These are phyloP conservation scores for Hirtodrosophila histrioides DNA, from an alignment of 2,888 invertebrate genomes.

Conservation along the genomic window DNA sequence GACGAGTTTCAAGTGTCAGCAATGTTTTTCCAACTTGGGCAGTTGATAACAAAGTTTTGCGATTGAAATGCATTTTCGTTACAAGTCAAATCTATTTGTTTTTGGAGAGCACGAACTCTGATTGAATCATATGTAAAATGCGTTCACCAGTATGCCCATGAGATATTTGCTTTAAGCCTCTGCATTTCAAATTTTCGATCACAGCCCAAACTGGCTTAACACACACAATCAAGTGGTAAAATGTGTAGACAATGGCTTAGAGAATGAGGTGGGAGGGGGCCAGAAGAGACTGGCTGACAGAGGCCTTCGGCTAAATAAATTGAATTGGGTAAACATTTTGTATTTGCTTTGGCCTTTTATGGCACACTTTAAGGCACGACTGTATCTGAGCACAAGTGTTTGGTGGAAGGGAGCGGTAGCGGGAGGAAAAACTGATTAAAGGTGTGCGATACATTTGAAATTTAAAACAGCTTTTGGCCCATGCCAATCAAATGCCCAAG, in stretches of 20 bases:
- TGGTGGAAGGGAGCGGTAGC: conserved; percentile 25
- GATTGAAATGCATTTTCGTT: conserved; percentile 2
- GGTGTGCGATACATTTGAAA: conserved; percentile 57
- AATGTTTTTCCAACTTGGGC: conserved; percentile 28
- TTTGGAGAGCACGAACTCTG: conserved; percentile 21
- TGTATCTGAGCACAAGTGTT: no score
- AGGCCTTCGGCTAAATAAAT: conserved; percentile 32
- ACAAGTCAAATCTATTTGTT: conserved; percentile 13
- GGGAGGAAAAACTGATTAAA: conserved; percentile 59
- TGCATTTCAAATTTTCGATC: conserved; percentile 47
- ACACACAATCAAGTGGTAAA: conserved; percentile 56
- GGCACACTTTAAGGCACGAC: conserved; percentile 42
- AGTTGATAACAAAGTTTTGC: conserved; percentile 50
- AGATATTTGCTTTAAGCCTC: conserved; percentile 37
- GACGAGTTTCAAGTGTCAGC: conserved; percentile 39
- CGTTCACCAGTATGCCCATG: conserved; percentile 12
- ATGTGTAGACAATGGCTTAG: conserved; percentile 55
- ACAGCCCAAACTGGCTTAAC: conserved; percentile 4
- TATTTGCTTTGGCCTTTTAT: conserved; percentile 65
- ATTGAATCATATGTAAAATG: conserved; percentile 35
- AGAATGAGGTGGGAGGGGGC: neutral
- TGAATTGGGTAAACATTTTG: conserved; percentile 60
- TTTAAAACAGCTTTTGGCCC: conserved; percentile 53
- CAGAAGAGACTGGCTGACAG: neutral
- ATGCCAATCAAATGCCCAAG: conserved; percentile 59